Evolutionary conservation across 2,797 vertebrate species (phyloP).

Genomic region (Pangasius djambal): DNA sequence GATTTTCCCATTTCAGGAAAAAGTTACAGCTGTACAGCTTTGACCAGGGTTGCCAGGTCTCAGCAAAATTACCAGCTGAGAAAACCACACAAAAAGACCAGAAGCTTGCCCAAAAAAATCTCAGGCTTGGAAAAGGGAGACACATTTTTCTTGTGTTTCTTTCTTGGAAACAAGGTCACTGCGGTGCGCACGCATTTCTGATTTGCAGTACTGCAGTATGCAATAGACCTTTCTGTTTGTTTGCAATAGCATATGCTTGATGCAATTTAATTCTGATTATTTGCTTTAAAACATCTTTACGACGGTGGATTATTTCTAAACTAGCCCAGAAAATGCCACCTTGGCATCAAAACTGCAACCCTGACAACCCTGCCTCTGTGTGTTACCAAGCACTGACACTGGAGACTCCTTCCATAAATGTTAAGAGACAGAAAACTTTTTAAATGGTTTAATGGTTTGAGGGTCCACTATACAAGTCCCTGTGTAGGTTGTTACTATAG

Average conservation of each 20-base stretch:
- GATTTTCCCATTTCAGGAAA: too few species aligned
- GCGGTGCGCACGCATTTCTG: neutral
- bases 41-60: neutral
- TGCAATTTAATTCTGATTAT: too few species aligned
- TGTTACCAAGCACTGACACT: neutral
- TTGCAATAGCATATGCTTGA: too few species aligned
- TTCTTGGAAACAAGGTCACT: neutral
- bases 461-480: neutral
- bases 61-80: neutral
- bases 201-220: too few species aligned
- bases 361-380: too few species aligned
- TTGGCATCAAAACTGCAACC: too few species aligned
- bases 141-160: neutral
- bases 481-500: neutral
- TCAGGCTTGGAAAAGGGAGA: neutral
- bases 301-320: neutral
- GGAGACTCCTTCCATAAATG: neutral
- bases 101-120: too few species aligned
- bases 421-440: neutral
- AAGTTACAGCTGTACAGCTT: neutral
- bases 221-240: too few species aligned
- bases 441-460: neutral
- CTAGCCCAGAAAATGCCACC: neutral
- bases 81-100: neutral
- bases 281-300: too few species aligned